Conservation (phyloP, 1,140 invertebrate species). For the Drosophila mayri region DNA sequence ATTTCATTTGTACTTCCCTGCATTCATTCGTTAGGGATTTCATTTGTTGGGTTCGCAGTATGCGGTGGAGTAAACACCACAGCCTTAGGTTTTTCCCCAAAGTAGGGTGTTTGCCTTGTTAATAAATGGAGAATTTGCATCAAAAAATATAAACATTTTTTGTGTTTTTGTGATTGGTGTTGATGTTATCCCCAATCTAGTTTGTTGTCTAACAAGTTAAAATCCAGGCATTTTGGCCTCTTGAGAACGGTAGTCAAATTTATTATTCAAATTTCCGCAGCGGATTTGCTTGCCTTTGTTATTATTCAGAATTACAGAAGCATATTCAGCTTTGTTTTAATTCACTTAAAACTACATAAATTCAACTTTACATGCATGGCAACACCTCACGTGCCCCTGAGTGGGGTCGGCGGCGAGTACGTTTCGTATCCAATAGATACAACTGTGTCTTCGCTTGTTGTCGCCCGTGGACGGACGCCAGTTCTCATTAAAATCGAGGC, state of each 20-base stretch:
- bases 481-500: slow-evolving; percentile 29
- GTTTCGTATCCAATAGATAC: slow-evolving; percentile 63
- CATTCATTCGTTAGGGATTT: slow-evolving; percentile 1
- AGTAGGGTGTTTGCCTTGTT: slow-evolving; percentile 68
- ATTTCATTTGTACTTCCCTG: slow-evolving; percentile 9
- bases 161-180: slow-evolving; percentile 40
- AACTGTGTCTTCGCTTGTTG: slow-evolving; percentile 53
- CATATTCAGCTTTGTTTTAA: slow-evolving; percentile 69
- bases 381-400: slow-evolving; percentile 73
- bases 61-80: slow-evolving; percentile 1
- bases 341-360: slow-evolving; percentile 82
- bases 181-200: slow-evolving; percentile 45
- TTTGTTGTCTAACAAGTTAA: slow-evolving; percentile 56
- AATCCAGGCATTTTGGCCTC: slow-evolving; percentile 50
- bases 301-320: slow-evolving; percentile 57
- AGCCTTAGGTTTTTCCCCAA: not conserved
- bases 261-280: slow-evolving; percentile 74
- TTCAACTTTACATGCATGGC: slow-evolving; percentile 76
- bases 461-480: not conserved
- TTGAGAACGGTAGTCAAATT: slow-evolving; percentile 47
- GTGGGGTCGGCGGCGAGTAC: slow-evolving; percentile 31
- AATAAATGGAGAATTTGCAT: slow-evolving; percentile 64
- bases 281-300: slow-evolving; percentile 65
- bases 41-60: not conserved
- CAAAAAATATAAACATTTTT: slow-evolving; percentile 74